Evolutionary conservation across 2,888 invertebrate genomes (phyloP).

Genomic region (Prostheceraeus crozeri): DNA sequence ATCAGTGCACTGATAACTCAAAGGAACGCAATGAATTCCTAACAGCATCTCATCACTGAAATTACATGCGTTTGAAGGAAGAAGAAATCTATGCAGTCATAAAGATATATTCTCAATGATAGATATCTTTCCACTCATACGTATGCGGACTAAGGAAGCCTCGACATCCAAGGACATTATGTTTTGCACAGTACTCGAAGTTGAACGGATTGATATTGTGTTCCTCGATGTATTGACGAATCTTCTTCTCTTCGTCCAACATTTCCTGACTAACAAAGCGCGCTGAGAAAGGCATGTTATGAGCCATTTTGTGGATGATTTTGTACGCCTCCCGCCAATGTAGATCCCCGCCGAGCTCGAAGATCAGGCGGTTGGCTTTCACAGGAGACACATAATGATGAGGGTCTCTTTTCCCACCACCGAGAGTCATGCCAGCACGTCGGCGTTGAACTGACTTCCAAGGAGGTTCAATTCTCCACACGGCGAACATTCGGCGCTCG

Average conservation of each 20-base stretch:
- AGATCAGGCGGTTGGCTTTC: slow-evolving; percentile 76
- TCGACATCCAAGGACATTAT: background rate
- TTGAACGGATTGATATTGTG: slow-evolving; percentile 74
- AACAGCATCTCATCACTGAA: too few species aligned
- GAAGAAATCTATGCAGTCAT: too few species aligned
- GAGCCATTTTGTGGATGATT: slow-evolving; percentile 64
- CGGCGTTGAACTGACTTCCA: slow-evolving; percentile 78
- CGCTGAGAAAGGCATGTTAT: slow-evolving; percentile 78
- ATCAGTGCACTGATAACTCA: too few species aligned
- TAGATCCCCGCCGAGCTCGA: slow-evolving; percentile 84
- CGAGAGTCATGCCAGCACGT: slow-evolving; percentile 82
- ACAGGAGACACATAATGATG: slow-evolving; percentile 87
- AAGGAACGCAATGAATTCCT: too few species aligned
- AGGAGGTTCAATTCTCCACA: slow-evolving; percentile 85
- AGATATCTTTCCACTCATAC: slow-evolving; percentile 5
- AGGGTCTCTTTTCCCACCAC: slow-evolving; percentile 82
- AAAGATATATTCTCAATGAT: too few species aligned
- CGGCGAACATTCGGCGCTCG: slow-evolving; percentile 74
- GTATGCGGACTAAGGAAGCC: background rate
- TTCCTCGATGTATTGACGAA: slow-evolving; percentile 63
- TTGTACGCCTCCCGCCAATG: slow-evolving; percentile 64
- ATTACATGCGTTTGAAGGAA: too few species aligned
- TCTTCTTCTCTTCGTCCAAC: slow-evolving; percentile 63
- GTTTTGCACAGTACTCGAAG: too few species aligned
- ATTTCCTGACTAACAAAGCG: slow-evolving; percentile 72